Conservation (phyloP, 2,113 vertebrate genomes). For the Loxodonta africana region DNA sequence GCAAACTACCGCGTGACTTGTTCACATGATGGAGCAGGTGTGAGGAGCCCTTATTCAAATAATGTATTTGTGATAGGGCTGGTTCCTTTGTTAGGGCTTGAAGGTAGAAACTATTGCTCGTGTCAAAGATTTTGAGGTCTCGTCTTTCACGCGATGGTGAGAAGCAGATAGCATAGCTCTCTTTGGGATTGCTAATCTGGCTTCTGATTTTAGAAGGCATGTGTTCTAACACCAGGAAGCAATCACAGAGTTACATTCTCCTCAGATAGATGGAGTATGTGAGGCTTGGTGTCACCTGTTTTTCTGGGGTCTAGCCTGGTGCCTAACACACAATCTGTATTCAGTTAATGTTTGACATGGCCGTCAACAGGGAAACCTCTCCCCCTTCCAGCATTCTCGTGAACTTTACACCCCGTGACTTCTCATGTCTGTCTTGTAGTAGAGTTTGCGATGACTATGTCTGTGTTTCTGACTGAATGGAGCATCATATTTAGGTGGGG, state of each 20-base stretch:
- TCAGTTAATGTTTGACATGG: background rate
- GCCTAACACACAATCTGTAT: background rate
- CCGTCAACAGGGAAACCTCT: background rate
- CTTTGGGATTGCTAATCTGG: background rate
- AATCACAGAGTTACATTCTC: background rate
- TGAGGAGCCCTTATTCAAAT: background rate
- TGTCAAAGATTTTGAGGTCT: background rate
- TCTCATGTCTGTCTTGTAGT: background rate
- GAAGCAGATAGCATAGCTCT: background rate
- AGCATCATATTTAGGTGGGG: background rate
- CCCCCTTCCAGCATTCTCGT: rapidly evolving
- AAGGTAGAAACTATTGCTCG: background rate
- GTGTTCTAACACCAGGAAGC: background rate
- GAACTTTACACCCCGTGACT: background rate
- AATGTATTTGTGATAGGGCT: background rate
- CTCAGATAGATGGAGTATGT: background rate
- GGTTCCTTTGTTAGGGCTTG: background rate
- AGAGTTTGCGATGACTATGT: background rate
- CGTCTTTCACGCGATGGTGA: background rate
- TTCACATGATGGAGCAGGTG: rapidly evolving
- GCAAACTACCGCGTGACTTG: rapidly evolving
- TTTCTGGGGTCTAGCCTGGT: background rate
- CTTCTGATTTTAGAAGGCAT: background rate
- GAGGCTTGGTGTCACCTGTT: background rate
- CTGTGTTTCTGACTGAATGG: background rate